Conservation (phyloP, 2,113 vertebrate genomes). For the Lophius piscatorius region DNA sequence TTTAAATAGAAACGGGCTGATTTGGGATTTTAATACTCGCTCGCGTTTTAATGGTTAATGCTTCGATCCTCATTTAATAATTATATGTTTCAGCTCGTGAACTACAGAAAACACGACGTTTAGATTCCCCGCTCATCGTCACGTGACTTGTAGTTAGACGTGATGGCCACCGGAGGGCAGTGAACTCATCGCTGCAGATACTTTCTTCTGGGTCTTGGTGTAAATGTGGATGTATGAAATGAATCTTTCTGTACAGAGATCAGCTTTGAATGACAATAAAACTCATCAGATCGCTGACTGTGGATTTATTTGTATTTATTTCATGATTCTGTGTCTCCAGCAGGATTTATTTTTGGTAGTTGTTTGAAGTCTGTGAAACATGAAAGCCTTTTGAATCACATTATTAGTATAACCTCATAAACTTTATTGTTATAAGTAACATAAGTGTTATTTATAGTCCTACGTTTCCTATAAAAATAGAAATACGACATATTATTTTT, state of each 20-base stretch:
- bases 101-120: background rate
- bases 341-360: no score
- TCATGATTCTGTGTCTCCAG: background rate
- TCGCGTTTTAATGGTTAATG: conserved; percentile 2
- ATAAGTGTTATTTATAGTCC: no score
- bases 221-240: conserved; percentile 32
- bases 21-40: background rate
- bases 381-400: no score
- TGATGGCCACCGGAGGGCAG: background rate
- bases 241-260: conserved; percentile 22
- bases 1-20: no score
- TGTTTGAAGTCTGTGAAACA: no score
- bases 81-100: background rate
- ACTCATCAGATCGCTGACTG: background rate
- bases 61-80: no score
- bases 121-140: background rate
- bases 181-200: no score
- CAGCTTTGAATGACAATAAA: conserved; percentile 39
- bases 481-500: no score
- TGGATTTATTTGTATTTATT: background rate
- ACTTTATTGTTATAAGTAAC: no score
- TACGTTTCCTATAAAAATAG: no score
- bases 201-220: background rate
- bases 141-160: background rate
- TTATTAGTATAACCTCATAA: no score